Base-by-base conservation (phyloP, 2,797 vertebrate species). In the Tolypeutes matacus region DNA sequence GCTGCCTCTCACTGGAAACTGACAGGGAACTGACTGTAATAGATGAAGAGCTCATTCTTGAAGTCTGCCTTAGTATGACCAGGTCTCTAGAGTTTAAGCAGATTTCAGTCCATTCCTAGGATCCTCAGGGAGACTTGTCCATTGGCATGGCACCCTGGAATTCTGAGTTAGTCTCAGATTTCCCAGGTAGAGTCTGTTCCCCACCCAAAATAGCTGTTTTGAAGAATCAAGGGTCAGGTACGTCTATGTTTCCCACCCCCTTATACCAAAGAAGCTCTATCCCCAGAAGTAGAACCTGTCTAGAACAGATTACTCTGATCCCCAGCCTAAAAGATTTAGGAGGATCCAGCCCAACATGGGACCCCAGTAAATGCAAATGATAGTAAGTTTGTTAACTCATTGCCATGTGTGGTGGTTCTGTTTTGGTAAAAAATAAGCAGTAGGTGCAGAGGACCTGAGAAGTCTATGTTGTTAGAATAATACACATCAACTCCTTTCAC, bases 101-200 rank as follows among this genome's bases (percentile, higher is more conserved):
- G 10, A 56, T 84, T 73, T 73, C 7, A 93, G 58, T 56, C 27
- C 13, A 46, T 36, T 70, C 23, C 49, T 75, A 84, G 51, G 31
- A 81, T 95, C 76, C 77, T 77, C 5, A 51, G 82, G 49, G 91
- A 80, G 5, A 88, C 13, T 20, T 90, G 65, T 49, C 65, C 39
- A 85, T 34, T 85, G 76, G 67, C 86, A 96, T 92, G 83, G 49
- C 0, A 29, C 53, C 31, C 39, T 96, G 73, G 39, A 90, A 82
- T 73, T 93, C 39, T 95, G 69, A 81, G 29, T 82, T 72, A 46
- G 39, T 73, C 88, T 96, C 51, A 86, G 58, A 69, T 58, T 84
- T 93, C 8, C 36, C 20, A 53, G 23, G 23, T 15, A 70, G 49
- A 87, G 75, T 86, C 17, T 62, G 82, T 92, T 23, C 23, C 17